phyloP scores from a whole-genome alignment of 2,113 vertebrate species.

The Lepus timidus region DNA sequence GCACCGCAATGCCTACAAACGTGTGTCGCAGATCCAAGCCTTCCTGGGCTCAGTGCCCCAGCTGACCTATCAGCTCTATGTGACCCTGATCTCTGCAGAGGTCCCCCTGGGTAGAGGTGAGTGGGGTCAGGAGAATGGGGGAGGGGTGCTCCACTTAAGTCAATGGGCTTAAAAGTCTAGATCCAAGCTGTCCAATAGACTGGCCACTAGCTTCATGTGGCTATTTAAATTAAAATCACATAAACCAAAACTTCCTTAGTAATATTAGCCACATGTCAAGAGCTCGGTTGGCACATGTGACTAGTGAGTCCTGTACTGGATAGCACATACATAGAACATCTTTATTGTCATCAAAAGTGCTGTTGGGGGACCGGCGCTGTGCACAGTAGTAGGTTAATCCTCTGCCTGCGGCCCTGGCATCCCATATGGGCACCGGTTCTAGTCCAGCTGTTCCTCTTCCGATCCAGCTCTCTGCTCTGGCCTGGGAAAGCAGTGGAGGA shows the following conservation, averaged over 20 bases:
- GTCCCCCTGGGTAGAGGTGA: constrained; percentile 90
- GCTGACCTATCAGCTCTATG: constrained; percentile 97
- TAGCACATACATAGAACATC: neutral
- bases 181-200: constrained; percentile 22
- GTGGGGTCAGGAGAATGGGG: constrained; percentile 68
- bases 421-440: too few species aligned
- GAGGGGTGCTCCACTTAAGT: constrained; percentile 49
- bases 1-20: constrained; percentile 97
- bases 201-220: constrained; percentile 6
- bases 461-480: too few species aligned
- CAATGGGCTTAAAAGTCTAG: constrained; percentile 41
- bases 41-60: constrained; percentile 98
- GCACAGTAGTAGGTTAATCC: too few species aligned
- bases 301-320: neutral
- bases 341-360: neutral
- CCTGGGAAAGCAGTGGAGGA: too few species aligned
- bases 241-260: constrained; percentile 2
- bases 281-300: neutral
- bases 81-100: constrained; percentile 94
- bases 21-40: constrained; percentile 96
- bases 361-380: neutral
- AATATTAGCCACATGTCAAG: constrained; percentile 9
- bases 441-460: too few species aligned
- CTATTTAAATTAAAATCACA: constrained; percentile 48
- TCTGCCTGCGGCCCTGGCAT: too few species aligned